Conservation (phyloP, 2,888 invertebrate genomes). For the Argyresthia goedartella region DNA sequence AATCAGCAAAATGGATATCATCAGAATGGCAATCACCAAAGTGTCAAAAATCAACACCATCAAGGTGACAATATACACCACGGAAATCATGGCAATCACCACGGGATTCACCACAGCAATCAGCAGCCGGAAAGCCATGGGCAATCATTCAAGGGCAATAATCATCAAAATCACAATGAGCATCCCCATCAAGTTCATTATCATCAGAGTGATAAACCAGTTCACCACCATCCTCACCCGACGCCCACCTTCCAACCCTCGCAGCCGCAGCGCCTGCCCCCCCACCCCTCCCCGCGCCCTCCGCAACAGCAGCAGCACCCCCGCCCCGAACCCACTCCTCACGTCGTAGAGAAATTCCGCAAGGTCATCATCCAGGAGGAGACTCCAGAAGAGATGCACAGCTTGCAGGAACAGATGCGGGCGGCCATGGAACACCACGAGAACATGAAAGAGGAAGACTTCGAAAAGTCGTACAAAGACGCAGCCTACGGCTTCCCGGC, state of each 20-base stretch:
- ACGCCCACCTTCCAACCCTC: background rate
- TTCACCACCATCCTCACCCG: background rate
- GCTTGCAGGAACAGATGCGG: conserved; percentile 34
- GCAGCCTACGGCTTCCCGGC: conserved; percentile 56
- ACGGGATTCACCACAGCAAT: background rate
- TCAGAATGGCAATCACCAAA: background rate
- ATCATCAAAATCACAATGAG: background rate
- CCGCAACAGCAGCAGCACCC: background rate
- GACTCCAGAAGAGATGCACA: conserved; percentile 37
- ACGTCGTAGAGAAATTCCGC: conserved; percentile 44
- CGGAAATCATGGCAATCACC: background rate
- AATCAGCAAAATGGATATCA: background rate
- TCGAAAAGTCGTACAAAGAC: conserved; percentile 55
- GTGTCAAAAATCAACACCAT: background rate
- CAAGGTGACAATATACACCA: conserved; percentile 13
- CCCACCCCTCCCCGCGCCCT: background rate
- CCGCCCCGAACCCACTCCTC: conserved; percentile 17
- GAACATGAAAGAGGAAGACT: conserved; percentile 55
- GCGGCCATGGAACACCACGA: conserved; percentile 39
- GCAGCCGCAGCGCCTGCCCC: conserved; percentile 11
- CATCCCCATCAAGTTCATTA: background rate
- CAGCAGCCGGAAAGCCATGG: background rate
- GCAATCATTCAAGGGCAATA: background rate
- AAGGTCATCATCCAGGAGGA: conserved; percentile 44
- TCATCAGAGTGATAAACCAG: background rate